Conservation (phyloP, 2,888 invertebrate genomes). For the Lasioglossum vierecki region DNA sequence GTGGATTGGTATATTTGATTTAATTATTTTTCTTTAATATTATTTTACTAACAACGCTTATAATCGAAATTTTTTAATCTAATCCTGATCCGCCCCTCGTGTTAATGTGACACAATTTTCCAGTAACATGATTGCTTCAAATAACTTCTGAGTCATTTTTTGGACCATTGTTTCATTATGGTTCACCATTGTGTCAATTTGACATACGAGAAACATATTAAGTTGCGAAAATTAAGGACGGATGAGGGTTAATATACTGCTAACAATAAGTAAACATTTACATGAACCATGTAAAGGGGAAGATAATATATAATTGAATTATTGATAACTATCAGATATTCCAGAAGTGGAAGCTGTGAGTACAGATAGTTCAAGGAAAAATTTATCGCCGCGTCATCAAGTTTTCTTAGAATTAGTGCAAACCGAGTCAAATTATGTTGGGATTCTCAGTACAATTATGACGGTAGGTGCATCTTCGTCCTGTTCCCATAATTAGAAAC, state of each 20-base stretch:
- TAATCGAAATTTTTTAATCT: conserved; percentile 17
- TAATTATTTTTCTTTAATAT: conserved; percentile 32
- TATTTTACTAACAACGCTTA: conserved; percentile 50
- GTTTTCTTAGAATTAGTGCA: conserved; percentile 96
- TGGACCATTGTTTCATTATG: no score
- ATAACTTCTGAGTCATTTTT: no score
- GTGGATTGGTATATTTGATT: background rate
- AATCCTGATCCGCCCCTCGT: background rate
- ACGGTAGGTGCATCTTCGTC: conserved; percentile 86
- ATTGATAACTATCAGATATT: conserved; percentile 80
- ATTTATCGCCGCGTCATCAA: conserved; percentile 91
- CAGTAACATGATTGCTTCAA: background rate
- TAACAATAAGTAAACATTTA: conserved; percentile 31
- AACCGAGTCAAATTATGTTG: conserved; percentile 99
- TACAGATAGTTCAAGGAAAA: conserved; percentile 87
- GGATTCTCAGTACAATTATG: conserved; percentile 96
- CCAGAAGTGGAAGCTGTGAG: conserved; percentile 86
- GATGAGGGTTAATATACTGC: background rate
- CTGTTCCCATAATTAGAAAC: background rate
- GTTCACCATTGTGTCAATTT: no score
- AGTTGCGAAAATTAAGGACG: background rate
- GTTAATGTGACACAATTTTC: background rate
- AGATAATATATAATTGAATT: conserved; percentile 72
- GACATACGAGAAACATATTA: no score
- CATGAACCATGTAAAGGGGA: conserved; percentile 76